phyloP scores from a whole-genome alignment of 2,113 vertebrate genomes.

The Pomatorhinus ruficollis region DNA sequence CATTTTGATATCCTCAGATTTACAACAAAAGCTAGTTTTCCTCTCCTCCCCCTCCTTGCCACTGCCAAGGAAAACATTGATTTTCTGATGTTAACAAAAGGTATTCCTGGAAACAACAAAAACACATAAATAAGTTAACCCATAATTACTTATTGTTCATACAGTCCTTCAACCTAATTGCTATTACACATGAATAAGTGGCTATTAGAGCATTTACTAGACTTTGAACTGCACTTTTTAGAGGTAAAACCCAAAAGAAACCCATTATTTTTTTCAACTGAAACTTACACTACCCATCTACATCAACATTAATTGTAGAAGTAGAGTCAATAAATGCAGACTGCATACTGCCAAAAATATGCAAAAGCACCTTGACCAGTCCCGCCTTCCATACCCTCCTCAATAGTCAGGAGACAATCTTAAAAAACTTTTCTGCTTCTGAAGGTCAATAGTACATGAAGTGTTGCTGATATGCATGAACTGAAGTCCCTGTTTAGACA shows the following conservation, averaged over 20 bases:
- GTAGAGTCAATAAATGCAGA: neutral
- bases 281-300: neutral
- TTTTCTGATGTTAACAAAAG: slow-evolving; percentile 4
- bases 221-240: neutral
- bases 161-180: neutral
- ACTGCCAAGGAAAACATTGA: neutral
- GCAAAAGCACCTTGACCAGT: neutral
- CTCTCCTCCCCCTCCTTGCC: neutral
- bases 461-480: neutral
- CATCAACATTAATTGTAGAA: neutral
- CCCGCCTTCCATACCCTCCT: neutral
- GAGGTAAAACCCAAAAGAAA: neutral
- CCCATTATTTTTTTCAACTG: slow-evolving; percentile 28
- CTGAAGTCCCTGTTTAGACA: neutral
- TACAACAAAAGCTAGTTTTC: neutral
- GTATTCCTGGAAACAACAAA: slow-evolving; percentile 1
- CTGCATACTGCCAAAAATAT: neutral
- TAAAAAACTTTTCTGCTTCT: slow-evolving; percentile 14
- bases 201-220: neutral
- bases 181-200: slow-evolving; percentile 23
- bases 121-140: neutral
- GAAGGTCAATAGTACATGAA: neutral
- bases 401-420: neutral
- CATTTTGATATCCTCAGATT: neutral
- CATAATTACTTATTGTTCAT: neutral